These are phyloP conservation scores for Chaetops frenatus DNA, from an alignment of 2,113 vertebrate genomes.

Conservation along the genomic window DNA sequence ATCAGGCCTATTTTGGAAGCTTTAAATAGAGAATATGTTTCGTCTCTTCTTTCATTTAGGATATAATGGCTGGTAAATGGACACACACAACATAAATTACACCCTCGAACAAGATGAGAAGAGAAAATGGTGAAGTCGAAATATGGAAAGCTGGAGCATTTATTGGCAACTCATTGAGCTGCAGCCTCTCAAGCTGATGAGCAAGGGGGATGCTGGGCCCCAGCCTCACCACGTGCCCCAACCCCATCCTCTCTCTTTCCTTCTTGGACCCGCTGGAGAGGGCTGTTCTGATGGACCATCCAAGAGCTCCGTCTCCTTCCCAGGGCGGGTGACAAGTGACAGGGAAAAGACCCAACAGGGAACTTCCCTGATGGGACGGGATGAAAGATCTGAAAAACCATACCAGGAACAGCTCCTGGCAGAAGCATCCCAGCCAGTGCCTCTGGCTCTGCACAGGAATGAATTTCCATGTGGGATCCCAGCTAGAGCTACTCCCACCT, in stretches of 20 bases:
- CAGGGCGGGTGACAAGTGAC: not conserved
- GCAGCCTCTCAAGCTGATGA: not conserved
- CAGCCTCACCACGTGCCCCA: rapidly evolving
- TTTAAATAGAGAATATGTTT: constrained; percentile 54
- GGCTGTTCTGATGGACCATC: not conserved
- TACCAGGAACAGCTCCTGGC: not conserved
- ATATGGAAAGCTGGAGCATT: not conserved
- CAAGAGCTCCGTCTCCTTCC: not conserved
- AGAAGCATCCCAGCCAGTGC: not conserved
- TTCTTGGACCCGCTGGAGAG: no score
- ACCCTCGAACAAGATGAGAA: constrained; percentile 46
- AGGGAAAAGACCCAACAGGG: not conserved
- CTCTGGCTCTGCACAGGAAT: not conserved
- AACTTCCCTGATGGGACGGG: not conserved
- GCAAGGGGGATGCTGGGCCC: not conserved
- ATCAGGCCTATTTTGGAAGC: constrained; percentile 59
- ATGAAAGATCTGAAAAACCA: not conserved
- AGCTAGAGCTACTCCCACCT: not conserved
- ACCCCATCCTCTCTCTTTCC: not conserved
- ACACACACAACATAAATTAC: constrained; percentile 55
- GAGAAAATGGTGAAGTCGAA: constrained; percentile 17
- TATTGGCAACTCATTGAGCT: not conserved
- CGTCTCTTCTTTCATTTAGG: constrained; percentile 55
- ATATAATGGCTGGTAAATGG: constrained; percentile 60
- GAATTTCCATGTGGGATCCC: not conserved